These are phyloP conservation scores for Oreochromis spilurus DNA, from an alignment of 2,113 vertebrate genomes.

Conservation along the genomic window DNA sequence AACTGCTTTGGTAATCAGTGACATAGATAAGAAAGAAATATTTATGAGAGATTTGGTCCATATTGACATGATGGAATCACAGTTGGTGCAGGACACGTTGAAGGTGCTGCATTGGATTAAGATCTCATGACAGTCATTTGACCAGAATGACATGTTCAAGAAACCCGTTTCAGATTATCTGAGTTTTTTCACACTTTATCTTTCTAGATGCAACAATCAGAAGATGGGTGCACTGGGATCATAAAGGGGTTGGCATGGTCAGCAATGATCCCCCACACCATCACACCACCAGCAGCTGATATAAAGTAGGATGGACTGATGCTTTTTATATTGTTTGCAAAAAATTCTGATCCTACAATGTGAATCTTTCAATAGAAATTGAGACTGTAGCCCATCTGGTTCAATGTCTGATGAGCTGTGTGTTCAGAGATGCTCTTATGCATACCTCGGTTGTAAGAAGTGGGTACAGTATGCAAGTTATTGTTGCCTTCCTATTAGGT, in stretches of 20 bases:
- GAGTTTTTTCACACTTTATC: neutral
- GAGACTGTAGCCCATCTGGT: neutral
- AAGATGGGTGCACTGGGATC: neutral
- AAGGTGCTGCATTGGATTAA: neutral
- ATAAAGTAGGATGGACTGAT: neutral
- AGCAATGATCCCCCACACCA: neutral
- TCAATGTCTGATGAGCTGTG: neutral
- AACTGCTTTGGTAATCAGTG: neutral
- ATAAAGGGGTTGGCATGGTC: neutral
- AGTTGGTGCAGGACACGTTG: neutral
- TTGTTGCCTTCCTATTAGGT: neutral
- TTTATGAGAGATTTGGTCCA: neutral
- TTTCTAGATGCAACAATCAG: neutral
- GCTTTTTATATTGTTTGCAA: neutral
- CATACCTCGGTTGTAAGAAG: rapidly evolving
- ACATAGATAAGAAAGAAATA: neutral
- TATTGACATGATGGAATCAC: rapidly evolving
- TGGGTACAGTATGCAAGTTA: neutral
- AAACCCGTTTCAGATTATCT: neutral
- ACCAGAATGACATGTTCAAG: neutral
- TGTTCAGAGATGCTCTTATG: neutral
- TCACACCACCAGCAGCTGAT: neutral
- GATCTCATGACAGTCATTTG: neutral
- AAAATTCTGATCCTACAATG: neutral
- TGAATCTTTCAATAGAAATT: neutral